Conservation (phyloP, 2,113 vertebrate species). For the Pteruthius melanotis region DNA sequence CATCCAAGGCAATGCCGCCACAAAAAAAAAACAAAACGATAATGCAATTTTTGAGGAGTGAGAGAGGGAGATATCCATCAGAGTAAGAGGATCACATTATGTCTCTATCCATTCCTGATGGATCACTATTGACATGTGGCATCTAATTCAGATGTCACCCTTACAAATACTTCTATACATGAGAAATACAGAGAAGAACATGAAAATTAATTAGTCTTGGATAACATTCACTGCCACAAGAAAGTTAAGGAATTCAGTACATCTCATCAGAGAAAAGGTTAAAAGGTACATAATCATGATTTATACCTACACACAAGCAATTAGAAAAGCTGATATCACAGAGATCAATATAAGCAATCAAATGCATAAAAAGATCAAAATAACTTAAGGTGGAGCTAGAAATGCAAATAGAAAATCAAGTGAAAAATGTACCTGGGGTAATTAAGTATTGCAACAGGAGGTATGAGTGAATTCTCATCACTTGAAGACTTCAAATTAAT, state of each 20-base stretch:
- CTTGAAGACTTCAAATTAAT: conserved; percentile 41
- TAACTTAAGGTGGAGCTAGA: conserved; percentile 47
- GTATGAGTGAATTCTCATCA: conserved; percentile 20
- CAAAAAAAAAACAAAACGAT: neutral
- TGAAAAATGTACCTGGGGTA: conserved; percentile 22
- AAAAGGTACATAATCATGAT: conserved; percentile 53
- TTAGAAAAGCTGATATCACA: conserved; percentile 54
- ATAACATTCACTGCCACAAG: neutral
- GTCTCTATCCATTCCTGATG: neutral
- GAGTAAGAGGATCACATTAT: neutral
- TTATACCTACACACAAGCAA: conserved; percentile 37
- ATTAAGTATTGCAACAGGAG: conserved; percentile 51
- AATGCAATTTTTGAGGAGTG: neutral
- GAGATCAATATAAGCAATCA: conserved; percentile 56
- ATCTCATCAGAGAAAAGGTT: conserved; percentile 57
- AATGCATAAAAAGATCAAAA: conserved; percentile 47
- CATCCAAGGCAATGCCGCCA: neutral
- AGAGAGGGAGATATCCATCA: neutral
- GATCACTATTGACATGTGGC: neutral
- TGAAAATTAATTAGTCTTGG: conserved; percentile 2
- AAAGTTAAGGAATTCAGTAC: conserved; percentile 49
- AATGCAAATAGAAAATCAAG: conserved; percentile 61
- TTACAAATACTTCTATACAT: neutral
- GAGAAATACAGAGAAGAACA: neutral
- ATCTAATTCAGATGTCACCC: conserved; percentile 1